Base-by-base conservation (phyloP, 1,140 invertebrate species). In the Drosophila seguyi region DNA sequence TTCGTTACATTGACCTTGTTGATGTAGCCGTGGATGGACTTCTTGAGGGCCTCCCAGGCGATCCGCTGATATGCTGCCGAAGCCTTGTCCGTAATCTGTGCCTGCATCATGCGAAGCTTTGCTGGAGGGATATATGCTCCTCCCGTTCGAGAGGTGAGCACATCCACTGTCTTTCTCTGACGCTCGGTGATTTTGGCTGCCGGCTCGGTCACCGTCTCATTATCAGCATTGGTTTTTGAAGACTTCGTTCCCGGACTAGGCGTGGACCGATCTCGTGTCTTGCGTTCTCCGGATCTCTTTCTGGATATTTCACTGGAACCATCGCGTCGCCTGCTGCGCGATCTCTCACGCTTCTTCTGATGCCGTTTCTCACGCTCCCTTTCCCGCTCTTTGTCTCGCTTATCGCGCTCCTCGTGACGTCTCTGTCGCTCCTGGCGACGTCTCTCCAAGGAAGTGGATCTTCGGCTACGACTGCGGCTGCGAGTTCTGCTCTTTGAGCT, bases 81-180 rank as follows among this genome's bases (percentile, higher is more conserved):
- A 1, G 95, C 95, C 93, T 99, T 99, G 85, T 99, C 98, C 1
- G 97, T 98, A 22, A 99, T 98, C 91, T 97, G 95, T 1, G 96
- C 96, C 94, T 99, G 98, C 97, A 99, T 98, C 94, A 99, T 95
- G 47, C 96, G 94, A 8, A 99, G 93, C 92, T 97, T 98, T 1
- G 99, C 99, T 4, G 99, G 99, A 3, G 99, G 99, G 85, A 99
- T 99, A 81, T 99, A 99, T 10, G 99, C 98, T 60, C 99, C 98
- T 45, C 98, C 98, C 34, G 98, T 99, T 91, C 95, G 95, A 1
- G 97, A 97, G 16, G 97, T 97, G 4, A 99, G 80, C 45, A 96
- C 92, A 91, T 97, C 97, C 1, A 95, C 95, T 4, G 92, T 92
- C 20, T 85, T 79, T 11, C 92, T 73, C 34, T 92, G 91, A 0